Evolutionary conservation across 2,797 vertebrate species (phyloP).

Genomic region (Alcedo quadribrachys): DNA sequence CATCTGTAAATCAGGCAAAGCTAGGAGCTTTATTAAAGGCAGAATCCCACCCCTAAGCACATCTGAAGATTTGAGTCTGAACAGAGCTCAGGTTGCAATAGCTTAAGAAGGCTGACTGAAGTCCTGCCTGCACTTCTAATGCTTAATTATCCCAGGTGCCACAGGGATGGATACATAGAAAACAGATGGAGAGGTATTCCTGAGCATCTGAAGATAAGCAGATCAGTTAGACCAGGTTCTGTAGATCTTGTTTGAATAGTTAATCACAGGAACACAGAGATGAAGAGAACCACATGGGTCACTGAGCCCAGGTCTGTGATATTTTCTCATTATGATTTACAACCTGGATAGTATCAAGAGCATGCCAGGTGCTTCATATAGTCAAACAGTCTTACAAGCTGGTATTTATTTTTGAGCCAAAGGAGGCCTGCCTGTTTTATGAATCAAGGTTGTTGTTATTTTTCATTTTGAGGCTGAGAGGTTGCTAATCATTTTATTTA

Average conservation of each 20-base stretch:
- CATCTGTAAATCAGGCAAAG: neutral
- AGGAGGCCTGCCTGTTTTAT: neutral
- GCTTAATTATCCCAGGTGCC: slow-evolving; percentile 39
- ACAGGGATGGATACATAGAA: neutral
- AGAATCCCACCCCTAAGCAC: neutral
- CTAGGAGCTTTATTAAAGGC: neutral
- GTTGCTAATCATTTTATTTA: slow-evolving; percentile 4
- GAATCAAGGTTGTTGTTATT: slow-evolving; percentile 4
- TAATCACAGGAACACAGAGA: slow-evolving; percentile 55
- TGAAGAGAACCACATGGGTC: slow-evolving; percentile 64
- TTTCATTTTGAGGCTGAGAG: slow-evolving; percentile 12
- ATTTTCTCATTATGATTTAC: slow-evolving; percentile 61
- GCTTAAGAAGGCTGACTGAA: neutral
- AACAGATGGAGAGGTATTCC: slow-evolving; percentile 54
- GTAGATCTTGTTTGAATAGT: slow-evolving; percentile 47
- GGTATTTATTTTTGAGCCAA: slow-evolving; percentile 52
- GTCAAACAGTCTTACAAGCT: slow-evolving; percentile 33
- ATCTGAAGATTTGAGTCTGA: neutral
- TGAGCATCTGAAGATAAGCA: slow-evolving; percentile 54
- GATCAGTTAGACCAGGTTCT: slow-evolving; percentile 27
- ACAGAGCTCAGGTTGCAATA: neutral
- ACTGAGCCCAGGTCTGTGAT: slow-evolving; percentile 35
- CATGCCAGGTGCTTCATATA: slow-evolving; percentile 37
- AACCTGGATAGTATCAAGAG: slow-evolving; percentile 42
- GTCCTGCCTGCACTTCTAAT: neutral